Evolutionary conservation across 2,888 invertebrate genomes (phyloP), one percentile per base, ranked within the genome.

Genomic region (Coremacera marginata): DNA sequence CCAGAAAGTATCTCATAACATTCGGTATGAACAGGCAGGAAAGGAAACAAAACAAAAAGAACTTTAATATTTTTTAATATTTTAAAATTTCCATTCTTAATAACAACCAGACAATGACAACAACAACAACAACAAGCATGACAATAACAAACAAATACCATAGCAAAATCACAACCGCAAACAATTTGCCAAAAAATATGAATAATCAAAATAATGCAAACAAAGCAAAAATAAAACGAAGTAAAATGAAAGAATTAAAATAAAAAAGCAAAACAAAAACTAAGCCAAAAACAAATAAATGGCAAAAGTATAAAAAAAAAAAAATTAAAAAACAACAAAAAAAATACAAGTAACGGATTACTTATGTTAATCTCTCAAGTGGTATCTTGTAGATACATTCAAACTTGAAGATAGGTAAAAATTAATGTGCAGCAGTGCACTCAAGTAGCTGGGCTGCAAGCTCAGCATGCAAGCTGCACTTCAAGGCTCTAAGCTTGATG

Each of bases 361-460:
- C 82, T 83, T 83, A 82, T 83, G 86, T 85, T 87, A 86, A 87
- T 87, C 86, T 87, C 84, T 85, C 86, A 87, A 87, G 88, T 87
- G 87, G 79, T 81, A 77, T 78, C 75, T 67, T 31, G 63, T 60
- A 71, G 78, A 63, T 78, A 55, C 71, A 31, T 14, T 5, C 25
- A 19, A 8, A 60, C 27, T 25, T 5, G 25, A 3, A 22, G 8
- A 11, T 44, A 44, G 14, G 44, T 14, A 44, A 14, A 44, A 44
- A 44, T 44, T 11, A 44, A 44, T 44, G 44, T 44, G 44, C 44
- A 44, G 14, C 44, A 11, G 44, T 44, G 44, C 44, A 44, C 44
- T 44, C 44, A 14, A 11, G 11, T 44, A 44, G 44, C 44, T 14
- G 11, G 11, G 14, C 11, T 14, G 14, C 44, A 44, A 11, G 44